phyloP scores from a whole-genome alignment of 2,113 vertebrate genomes.

The Ancistrus triradiatus region DNA sequence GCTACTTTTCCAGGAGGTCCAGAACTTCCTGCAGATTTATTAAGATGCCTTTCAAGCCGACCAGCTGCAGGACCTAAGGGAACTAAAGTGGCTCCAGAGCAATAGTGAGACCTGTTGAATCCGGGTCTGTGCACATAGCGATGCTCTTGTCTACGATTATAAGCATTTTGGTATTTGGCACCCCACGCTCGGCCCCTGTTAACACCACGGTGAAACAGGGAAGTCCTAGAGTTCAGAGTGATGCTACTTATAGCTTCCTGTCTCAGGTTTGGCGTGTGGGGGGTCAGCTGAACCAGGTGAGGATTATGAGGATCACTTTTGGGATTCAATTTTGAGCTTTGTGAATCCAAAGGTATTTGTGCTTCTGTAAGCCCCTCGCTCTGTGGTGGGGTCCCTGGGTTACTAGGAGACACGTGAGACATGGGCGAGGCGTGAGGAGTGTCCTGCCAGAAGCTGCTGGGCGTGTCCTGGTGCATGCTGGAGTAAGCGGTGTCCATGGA shows the following conservation, averaged over 20 bases:
- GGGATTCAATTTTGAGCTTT: not conserved
- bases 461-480: constrained; percentile 91
- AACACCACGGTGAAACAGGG: constrained; percentile 74
- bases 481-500: constrained; percentile 96
- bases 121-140: constrained; percentile 75
- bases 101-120: constrained; percentile 18
- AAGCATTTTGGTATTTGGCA: constrained; percentile 79
- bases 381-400: constrained; percentile 81
- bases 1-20: constrained; percentile 1
- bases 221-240: constrained; percentile 86
- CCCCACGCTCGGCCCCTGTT: constrained; percentile 73
- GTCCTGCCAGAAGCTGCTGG: constrained; percentile 85
- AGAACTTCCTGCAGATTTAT: not conserved
- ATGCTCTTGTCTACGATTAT: constrained; percentile 79
- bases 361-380: constrained; percentile 3
- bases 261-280: constrained; percentile 18
- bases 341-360: not conserved
- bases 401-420: constrained; percentile 87
- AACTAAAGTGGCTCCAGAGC: constrained; percentile 1
- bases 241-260: constrained; percentile 11
- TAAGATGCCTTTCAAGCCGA: not conserved
- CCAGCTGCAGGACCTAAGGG: not conserved
- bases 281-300: constrained; percentile 8
- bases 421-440: constrained; percentile 83
- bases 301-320: constrained; percentile 13